phyloP scores from a whole-genome alignment of 2,797 vertebrate species.

The Eutrigla gurnardus region DNA sequence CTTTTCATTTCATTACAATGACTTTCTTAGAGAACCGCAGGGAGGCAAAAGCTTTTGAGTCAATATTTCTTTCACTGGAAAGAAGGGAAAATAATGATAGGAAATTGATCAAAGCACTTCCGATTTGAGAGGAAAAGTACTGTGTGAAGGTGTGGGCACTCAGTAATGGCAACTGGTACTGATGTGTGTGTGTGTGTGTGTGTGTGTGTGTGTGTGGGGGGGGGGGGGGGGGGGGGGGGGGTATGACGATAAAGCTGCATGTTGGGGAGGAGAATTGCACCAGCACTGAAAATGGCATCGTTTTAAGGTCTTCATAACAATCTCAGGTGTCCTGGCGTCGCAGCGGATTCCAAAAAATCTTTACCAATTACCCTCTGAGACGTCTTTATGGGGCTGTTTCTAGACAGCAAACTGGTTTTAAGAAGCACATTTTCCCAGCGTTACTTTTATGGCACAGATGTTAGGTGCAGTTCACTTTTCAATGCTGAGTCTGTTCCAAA shows the following conservation, averaged over 20 bases:
- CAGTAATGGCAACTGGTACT: slow-evolving; percentile 28
- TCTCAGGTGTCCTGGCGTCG: slow-evolving; percentile 16
- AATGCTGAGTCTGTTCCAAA: background rate
- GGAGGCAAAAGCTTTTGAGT: slow-evolving; percentile 57
- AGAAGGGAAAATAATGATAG: slow-evolving; percentile 22
- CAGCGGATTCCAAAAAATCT: slow-evolving; percentile 36
- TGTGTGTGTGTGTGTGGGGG: no score
- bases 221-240: background rate
- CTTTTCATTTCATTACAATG: slow-evolving; percentile 67
- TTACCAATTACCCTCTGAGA: slow-evolving; percentile 25
- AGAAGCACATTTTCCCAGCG: slow-evolving; percentile 7
- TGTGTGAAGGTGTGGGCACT: slow-evolving; percentile 30
- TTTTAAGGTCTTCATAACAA: slow-evolving; percentile 31
- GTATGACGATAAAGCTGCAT: slow-evolving; percentile 38
- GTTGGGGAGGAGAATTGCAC: slow-evolving; percentile 10
- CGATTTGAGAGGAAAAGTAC: slow-evolving; percentile 47
- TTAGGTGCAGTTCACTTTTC: slow-evolving; percentile 12
- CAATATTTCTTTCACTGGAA: slow-evolving; percentile 53
- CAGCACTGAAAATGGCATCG: slow-evolving; percentile 36
- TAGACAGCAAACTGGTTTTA: slow-evolving; percentile 25
- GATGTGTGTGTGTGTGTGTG: no score
- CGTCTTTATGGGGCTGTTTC: slow-evolving; percentile 22
- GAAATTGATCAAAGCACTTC: slow-evolving; percentile 63
- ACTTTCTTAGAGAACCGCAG: slow-evolving; percentile 47
- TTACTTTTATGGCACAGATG: slow-evolving; percentile 2